phyloP scores from a whole-genome alignment of 1,140 invertebrate species.

The Leptestheria dahalacensis region DNA sequence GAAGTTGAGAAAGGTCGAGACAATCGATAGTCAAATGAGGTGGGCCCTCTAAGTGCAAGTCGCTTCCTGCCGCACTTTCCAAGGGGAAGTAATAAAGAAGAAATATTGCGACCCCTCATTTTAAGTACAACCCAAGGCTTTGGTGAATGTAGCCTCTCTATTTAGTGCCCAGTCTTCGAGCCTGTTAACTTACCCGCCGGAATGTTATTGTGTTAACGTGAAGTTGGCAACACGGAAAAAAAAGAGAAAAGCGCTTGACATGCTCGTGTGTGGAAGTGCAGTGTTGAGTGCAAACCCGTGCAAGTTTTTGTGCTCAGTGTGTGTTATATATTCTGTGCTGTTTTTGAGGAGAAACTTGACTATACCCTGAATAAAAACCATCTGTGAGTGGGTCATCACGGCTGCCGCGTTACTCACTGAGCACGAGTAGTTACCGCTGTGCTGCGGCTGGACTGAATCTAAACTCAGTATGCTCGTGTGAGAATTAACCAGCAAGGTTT shows the following conservation, averaged over 20 bases:
- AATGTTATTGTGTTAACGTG: too few species aligned
- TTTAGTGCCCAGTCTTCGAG: too few species aligned
- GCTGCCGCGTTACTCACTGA: constrained; percentile 9
- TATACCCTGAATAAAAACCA: constrained; percentile 9
- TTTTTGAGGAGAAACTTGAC: neutral
- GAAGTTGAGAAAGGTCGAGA: too few species aligned
- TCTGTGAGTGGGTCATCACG: neutral
- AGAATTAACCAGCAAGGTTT: constrained; percentile 35
- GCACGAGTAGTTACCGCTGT: constrained; percentile 63
- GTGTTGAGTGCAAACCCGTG: neutral
- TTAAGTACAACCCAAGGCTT: too few species aligned
- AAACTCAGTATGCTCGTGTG: constrained; percentile 64
- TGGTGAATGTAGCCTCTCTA: too few species aligned
- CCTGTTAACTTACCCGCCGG: too few species aligned
- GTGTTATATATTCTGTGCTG: neutral
- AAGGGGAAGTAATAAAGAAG: too few species aligned
- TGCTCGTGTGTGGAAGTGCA: neutral
- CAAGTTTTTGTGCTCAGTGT: neutral
- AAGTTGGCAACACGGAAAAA: too few species aligned
- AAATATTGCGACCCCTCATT: too few species aligned
- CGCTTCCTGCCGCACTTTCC: too few species aligned
- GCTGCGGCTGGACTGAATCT: constrained; percentile 53
- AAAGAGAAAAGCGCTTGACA: neutral
- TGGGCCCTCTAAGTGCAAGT: too few species aligned
- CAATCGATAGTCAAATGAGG: too few species aligned